Evolutionary conservation across 2,888 invertebrate species (phyloP).

Genomic region (Campoplex capitator): DNA sequence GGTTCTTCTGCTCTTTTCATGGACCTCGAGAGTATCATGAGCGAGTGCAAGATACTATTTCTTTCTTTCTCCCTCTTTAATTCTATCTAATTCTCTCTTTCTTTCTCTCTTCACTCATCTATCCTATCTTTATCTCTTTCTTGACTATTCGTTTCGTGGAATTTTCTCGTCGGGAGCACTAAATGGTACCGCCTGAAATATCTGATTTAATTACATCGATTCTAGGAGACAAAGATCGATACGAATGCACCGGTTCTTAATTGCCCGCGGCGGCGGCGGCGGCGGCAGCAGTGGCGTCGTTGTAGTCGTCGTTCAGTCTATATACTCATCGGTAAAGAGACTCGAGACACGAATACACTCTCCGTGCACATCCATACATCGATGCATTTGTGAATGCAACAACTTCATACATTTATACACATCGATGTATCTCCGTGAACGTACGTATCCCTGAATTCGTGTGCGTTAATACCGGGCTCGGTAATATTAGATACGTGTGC

Average conservation of each 20-base stretch:
- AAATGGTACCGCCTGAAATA: constrained; percentile 82
- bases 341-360: constrained; percentile 36
- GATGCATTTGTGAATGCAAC: constrained; percentile 33
- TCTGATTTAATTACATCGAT: constrained; percentile 83
- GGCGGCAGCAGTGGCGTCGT: constrained; percentile 54
- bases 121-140: constrained; percentile 20
- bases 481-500: not conserved
- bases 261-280: constrained; percentile 74
- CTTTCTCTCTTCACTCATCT: constrained; percentile 29
- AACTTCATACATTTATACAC: not conserved
- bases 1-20: constrained; percentile 70
- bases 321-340: constrained; percentile 15
- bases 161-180: constrained; percentile 73
- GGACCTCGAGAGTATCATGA: too few species aligned
- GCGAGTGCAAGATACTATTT: constrained; percentile 19
- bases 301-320: constrained; percentile 39
- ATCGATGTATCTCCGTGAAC: not conserved
- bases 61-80: constrained; percentile 25
- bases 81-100: not conserved
- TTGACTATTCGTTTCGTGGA: constrained; percentile 75
- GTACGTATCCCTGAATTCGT: not conserved
- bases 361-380: constrained; percentile 22
- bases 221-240: constrained; percentile 83
- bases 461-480: constrained; percentile 4
- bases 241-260: constrained; percentile 80